Base-by-base conservation (phyloP, 2,888 invertebrate genomes). In the Sisyra nigra region DNA sequence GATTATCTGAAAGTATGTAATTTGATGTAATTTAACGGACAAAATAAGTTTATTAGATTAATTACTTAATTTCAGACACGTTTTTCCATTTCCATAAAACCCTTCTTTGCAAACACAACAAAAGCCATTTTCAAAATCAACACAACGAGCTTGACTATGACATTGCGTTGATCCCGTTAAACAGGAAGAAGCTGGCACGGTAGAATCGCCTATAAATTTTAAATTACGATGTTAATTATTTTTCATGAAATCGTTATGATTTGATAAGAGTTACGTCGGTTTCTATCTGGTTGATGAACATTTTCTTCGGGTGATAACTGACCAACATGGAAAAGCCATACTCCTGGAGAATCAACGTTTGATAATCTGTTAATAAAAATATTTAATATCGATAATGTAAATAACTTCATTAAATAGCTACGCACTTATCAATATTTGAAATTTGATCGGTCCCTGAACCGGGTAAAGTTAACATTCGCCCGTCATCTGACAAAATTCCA, bases 361-460 rank as follows among this genome's bases (percentile, higher is more conserved):
- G 91, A 84, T 71, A 81, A 79, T 51, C 92, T 92, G 60, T 47
- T 70, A 45, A 35, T 9, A 17, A 2, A 15, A 17, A 17, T 38
- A 18, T 38, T 9, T 7, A 24, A 24, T 24, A 24, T 5, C 7
- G 7, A 5, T 24, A 5, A 3, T 5, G 7, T 24, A 24, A 24
- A 24, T 24, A 24, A 24, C 7, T 7, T 24, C 7, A 24, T 24
- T 7, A 34, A 33, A 29, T n/a, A n/a, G 17, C 10, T 38, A 56
- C 64, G 58, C 68, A 88, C 88, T 74, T 80, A 62, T 80, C 74
- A 48, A 89, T 69, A 58, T 82, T 80, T 51, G 74, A 69, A 49
- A 87, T 80, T 62, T 85, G 84, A 58, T 89, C 87, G n/a, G 85
- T 87, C 35, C 93, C 96, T 10, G 94, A 94, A 43, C 88, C 88